A percentile compares a stretch with the other conserved stretches of the same genome.
phyloP scores from a whole-genome alignment of 2,797 vertebrate genomes.

The Lates japonicus region DNA sequence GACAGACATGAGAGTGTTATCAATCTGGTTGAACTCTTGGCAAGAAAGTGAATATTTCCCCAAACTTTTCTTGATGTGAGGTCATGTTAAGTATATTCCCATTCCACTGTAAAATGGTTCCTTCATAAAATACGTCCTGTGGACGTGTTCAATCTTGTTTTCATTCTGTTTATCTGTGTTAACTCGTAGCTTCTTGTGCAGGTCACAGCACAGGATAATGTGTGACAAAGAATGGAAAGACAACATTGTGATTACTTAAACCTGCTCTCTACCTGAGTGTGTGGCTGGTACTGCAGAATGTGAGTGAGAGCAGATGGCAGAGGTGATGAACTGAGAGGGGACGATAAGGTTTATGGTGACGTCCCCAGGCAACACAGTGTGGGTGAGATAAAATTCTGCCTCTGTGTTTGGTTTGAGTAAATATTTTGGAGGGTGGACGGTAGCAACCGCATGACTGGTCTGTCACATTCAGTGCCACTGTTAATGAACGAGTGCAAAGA shows the following conservation, averaged over 20 bases:
- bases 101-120: not conserved
- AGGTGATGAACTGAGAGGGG: slow-evolving; percentile 66
- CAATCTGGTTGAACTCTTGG: not conserved
- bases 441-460: slow-evolving; percentile 46
- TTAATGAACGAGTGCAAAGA: slow-evolving; percentile 16
- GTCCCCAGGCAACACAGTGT: slow-evolving; percentile 78
- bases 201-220: not conserved
- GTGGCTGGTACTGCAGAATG: slow-evolving; percentile 11
- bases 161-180: not conserved
- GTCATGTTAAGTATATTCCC: not conserved
- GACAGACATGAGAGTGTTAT: not conserved
- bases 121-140: not conserved
- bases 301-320: slow-evolving; percentile 76
- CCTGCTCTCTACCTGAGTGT: slow-evolving; percentile 18
- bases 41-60: not conserved
- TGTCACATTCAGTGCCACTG: slow-evolving; percentile 22
- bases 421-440: slow-evolving; percentile 72
- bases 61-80: not conserved
- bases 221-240: not conserved
- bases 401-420: slow-evolving; percentile 78
- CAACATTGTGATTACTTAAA: slow-evolving; percentile 15
- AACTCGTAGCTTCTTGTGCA: not conserved
- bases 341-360: slow-evolving; percentile 80
- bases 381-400: slow-evolving; percentile 63
- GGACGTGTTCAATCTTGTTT: not conserved